Evolutionary conservation across 2,113 vertebrate genomes (phyloP).

Genomic region (Cavia porcellus): DNA sequence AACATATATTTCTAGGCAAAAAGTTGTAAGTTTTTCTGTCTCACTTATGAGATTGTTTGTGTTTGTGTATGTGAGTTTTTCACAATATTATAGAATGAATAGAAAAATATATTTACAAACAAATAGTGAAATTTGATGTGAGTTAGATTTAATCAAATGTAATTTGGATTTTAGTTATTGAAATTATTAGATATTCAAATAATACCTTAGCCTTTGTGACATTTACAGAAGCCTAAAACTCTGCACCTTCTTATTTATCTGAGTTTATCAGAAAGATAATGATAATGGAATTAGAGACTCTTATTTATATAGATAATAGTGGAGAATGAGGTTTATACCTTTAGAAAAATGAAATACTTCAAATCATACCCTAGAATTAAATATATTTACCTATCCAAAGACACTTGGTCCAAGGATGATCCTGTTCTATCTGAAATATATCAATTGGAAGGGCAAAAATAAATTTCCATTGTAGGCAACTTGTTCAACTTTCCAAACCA

Average conservation of each 20-base stretch:
- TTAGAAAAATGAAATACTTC: neutral
- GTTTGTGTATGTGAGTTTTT: neutral
- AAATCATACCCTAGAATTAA: neutral
- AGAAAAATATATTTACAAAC: neutral
- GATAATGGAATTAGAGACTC: neutral
- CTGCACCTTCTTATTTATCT: neutral
- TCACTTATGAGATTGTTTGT: neutral
- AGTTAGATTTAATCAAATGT: neutral
- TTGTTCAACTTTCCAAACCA: neutral
- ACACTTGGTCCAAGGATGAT: neutral
- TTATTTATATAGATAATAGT: neutral
- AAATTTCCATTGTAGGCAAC: neutral
- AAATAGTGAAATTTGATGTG: neutral
- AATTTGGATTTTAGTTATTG: neutral
- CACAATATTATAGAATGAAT: neutral
- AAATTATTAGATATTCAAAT: neutral
- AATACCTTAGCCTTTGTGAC: neutral
- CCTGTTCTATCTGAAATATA: neutral
- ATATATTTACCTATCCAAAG: neutral
- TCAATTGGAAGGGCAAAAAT: neutral
- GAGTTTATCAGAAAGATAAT: neutral
- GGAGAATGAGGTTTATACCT: neutral
- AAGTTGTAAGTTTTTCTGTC: constrained; percentile 6
- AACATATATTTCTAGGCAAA: neutral
- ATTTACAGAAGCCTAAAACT: neutral